Evolutionary conservation across 2,113 vertebrate genomes (phyloP).

Genomic region (Phainopepla nitens): DNA sequence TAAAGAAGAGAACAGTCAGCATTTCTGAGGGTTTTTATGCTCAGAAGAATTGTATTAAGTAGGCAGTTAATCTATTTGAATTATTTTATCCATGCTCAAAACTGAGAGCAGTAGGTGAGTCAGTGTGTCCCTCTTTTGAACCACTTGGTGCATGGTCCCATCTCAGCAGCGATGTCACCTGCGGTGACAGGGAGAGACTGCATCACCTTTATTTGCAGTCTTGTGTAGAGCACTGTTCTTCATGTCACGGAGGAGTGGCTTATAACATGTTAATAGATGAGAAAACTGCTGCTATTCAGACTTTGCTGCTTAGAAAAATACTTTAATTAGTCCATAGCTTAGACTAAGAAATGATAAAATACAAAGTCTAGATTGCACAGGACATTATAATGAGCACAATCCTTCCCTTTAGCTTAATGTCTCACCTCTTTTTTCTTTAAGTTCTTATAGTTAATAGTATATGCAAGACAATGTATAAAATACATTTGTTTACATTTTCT

Average conservation of each 20-base stretch:
- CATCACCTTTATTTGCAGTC: background rate
- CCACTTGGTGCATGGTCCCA: background rate
- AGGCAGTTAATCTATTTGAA: background rate
- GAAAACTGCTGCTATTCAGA: background rate
- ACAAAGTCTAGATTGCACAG: background rate
- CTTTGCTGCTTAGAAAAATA: slow-evolving; percentile 63
- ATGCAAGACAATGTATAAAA: slow-evolving; percentile 41
- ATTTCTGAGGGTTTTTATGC: background rate
- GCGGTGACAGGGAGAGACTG: background rate
- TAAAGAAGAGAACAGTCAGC: background rate
- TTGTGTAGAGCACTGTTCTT: background rate
- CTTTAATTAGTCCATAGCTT: slow-evolving; percentile 42
- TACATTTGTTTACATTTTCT: background rate
- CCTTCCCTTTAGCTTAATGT: background rate
- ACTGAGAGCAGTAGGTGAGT: background rate
- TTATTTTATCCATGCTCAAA: background rate
- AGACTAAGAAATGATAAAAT: slow-evolving; percentile 1
- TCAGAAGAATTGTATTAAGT: background rate
- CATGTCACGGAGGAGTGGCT: background rate
- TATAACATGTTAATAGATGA: background rate
- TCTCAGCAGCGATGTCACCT: background rate
- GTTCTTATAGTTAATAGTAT: background rate
- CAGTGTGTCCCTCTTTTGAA: background rate
- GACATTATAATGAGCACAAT: slow-evolving; percentile 8
- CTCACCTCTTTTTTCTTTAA: background rate